A percentile compares a stretch with the other conserved stretches of the same genome.
These are phyloP conservation scores for Lasius platythorax DNA, from an alignment of 2,888 invertebrate genomes.

Conservation along the genomic window DNA sequence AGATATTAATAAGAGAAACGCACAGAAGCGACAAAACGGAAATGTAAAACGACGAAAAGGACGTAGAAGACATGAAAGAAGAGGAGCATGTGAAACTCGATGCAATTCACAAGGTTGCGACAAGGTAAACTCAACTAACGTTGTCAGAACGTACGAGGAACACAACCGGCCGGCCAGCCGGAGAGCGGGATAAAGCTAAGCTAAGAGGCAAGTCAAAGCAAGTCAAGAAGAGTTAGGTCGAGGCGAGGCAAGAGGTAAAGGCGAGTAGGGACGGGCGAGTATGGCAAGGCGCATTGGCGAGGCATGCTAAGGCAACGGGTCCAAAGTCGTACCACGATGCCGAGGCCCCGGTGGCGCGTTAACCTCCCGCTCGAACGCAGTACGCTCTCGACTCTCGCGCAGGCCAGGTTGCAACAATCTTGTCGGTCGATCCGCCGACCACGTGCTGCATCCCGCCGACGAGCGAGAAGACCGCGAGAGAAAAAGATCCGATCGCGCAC, in stretches of 20 bases:
- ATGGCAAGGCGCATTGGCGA: slow-evolving; percentile 73
- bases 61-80: slow-evolving; percentile 60
- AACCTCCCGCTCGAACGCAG: slow-evolving; percentile 81
- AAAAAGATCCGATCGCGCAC: slow-evolving; percentile 25
- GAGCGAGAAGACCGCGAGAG: slow-evolving; percentile 43
- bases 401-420: slow-evolving; percentile 82
- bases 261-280: slow-evolving; percentile 61
- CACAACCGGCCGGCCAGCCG: slow-evolving; percentile 36
- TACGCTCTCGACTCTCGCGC: slow-evolving; percentile 83
- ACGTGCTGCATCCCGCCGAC: slow-evolving; percentile 74
- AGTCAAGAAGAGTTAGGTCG: slow-evolving; percentile 59
- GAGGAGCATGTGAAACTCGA: slow-evolving; percentile 60
- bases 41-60: slow-evolving; percentile 39
- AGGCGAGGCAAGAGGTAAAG: slow-evolving; percentile 59
- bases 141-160: slow-evolving; percentile 36
- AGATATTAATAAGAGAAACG: slow-evolving; percentile 48
- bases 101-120: slow-evolving; percentile 72
- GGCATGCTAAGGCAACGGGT: slow-evolving; percentile 77
- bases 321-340: slow-evolving; percentile 71
- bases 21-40: slow-evolving; percentile 60
- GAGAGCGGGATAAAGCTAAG: slow-evolving; percentile 47
- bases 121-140: slow-evolving; percentile 70
- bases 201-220: slow-evolving; percentile 56
- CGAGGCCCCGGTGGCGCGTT: slow-evolving; percentile 80
- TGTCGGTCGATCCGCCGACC: slow-evolving; percentile 70